Evolutionary conservation across 2,113 vertebrate species (phyloP), one percentile per base, ranked within the genome.

Genomic region (Holacanthus passer): DNA sequence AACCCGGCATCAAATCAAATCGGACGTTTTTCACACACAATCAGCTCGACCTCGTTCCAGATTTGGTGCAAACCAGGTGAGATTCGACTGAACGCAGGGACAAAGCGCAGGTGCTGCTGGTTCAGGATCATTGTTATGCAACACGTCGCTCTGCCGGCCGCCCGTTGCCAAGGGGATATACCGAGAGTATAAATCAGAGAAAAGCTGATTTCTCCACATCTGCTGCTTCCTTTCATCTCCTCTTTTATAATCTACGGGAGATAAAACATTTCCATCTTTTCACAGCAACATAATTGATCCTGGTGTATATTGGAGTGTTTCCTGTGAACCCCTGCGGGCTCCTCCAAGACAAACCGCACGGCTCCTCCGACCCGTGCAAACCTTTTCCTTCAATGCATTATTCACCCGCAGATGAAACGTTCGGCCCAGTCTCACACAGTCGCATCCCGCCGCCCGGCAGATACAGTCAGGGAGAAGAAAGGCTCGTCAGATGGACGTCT

Each of bases 51-150:
- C 62, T 41, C 58, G 20, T 73, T 32, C n/a, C n/a, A 48, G 20
- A 43, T 56, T 32, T 58, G 76, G 29, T 75, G 69, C 39, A 39
- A 74, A 29, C 37, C 67, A 8, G 37, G 1, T 9, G 3, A 55
- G 68, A 72, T 86, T 68, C 41, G 68, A 69, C 32, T 41, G 35
- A 80, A 55, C 1, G 60, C 48, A 35, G 0, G 24, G 45, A 53
- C 41, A 50, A 68, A 75, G 81, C 48, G 0, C 10, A 3, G 9
- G 27, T 24, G 3, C 11, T 0, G 50, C 68, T 48, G 52, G 66
- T 59, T 60, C 74, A 55, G 55, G 63, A 7, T 86, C 81, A 65
- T 86, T 86, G 83, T 84, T 74, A 88, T 88, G 86, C 88, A 82
- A 31, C 69, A 3, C 79, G 14, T 45, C 13, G 37, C 85, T 85